phyloP scores from a whole-genome alignment of 1,140 invertebrate genomes.

The Matsumurasca onukii region DNA sequence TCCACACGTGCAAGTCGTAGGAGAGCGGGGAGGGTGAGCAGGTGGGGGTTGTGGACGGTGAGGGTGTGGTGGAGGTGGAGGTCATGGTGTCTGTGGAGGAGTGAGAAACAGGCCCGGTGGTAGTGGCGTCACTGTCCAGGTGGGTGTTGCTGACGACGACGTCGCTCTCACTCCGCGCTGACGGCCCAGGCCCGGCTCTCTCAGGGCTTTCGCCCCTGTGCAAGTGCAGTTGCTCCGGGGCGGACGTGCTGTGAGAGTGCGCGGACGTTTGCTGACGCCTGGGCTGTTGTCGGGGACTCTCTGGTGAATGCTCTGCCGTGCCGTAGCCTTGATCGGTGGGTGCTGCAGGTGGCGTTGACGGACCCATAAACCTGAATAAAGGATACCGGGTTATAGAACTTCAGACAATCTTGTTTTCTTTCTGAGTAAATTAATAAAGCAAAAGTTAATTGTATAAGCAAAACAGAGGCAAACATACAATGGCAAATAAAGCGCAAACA shows the following conservation, averaged over 20 bases:
- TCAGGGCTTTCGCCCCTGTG: background rate
- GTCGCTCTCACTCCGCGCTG: constrained; percentile 25
- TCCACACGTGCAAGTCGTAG: constrained; percentile 12
- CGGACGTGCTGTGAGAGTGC: constrained; percentile 23
- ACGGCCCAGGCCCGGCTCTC: background rate
- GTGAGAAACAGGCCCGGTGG: background rate
- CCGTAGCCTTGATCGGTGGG: constrained; percentile 32
- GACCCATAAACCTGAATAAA: constrained; percentile 12
- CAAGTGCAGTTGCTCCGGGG: constrained; percentile 33
- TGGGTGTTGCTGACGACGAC: background rate
- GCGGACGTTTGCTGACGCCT: background rate
- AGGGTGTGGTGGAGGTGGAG: constrained; percentile 13
- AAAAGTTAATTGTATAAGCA: no score
- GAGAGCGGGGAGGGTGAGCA: background rate
- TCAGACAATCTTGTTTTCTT: no score
- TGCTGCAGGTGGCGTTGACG: constrained; percentile 6
- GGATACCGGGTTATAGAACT: no score
- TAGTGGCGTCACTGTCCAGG: constrained; percentile 21
- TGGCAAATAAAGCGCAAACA: no score
- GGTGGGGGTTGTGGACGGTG: constrained; percentile 2
- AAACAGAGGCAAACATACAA: no score
- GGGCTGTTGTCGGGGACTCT: constrained; percentile 34
- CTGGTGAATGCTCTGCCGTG: constrained; percentile 35
- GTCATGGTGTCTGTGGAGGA: background rate
- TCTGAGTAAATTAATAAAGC: no score